Percentiles rank a stretch among this genome's conserved stretches.
phyloP scores from a whole-genome alignment of 2,888 invertebrate species.

The Drosophila atroscutellata region DNA sequence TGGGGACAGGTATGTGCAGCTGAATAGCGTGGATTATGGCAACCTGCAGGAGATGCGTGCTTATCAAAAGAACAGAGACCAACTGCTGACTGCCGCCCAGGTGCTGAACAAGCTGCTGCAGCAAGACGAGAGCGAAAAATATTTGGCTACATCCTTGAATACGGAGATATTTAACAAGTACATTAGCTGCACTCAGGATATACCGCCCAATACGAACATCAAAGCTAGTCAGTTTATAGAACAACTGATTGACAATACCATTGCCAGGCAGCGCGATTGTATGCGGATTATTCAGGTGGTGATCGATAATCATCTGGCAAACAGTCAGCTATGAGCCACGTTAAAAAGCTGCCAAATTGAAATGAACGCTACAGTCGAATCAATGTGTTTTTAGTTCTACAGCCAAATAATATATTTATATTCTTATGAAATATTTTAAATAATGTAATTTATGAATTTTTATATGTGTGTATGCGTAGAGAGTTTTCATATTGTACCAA shows the following conservation, averaged over 20 bases:
- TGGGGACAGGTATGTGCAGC: slow-evolving; percentile 65
- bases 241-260: slow-evolving; percentile 82
- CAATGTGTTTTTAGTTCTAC: slow-evolving; percentile 26
- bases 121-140: slow-evolving; percentile 75
- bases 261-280: slow-evolving; percentile 82
- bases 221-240: slow-evolving; percentile 82
- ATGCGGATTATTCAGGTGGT: slow-evolving; percentile 82
- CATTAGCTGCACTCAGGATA: slow-evolving; percentile 83
- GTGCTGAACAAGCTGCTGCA: slow-evolving; percentile 75
- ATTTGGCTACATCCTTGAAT: slow-evolving; percentile 82
- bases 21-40: slow-evolving; percentile 80
- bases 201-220: slow-evolving; percentile 82
- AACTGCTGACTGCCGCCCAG: slow-evolving; percentile 78
- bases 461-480: slow-evolving; percentile 49
- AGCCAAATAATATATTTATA: slow-evolving; percentile 8
- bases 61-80: slow-evolving; percentile 82
- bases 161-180: slow-evolving; percentile 83
- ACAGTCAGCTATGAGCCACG: slow-evolving; percentile 66
- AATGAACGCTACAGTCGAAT: slow-evolving; percentile 1
- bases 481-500: slow-evolving; percentile 42
- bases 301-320: slow-evolving; percentile 81
- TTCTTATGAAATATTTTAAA: slow-evolving; percentile 36
- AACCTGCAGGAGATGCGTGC: slow-evolving; percentile 82
- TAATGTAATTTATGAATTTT: slow-evolving; percentile 45
- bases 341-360: not conserved